phyloP scores from a whole-genome alignment of 2,888 invertebrate species.

The Saturnia pavonia region DNA sequence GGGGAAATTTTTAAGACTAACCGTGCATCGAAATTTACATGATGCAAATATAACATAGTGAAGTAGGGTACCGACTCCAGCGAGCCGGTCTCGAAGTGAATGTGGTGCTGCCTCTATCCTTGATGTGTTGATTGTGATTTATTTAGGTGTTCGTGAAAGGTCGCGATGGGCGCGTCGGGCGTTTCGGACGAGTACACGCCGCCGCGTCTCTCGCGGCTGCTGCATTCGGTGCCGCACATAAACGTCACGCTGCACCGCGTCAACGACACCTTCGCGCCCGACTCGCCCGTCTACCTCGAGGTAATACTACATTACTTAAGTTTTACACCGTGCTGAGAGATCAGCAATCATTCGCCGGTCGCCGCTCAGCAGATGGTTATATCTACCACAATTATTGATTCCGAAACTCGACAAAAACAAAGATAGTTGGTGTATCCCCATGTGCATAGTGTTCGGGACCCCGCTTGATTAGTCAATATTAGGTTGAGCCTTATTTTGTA shows the following conservation, averaged over 20 bases:
- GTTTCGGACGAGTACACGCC: conserved; percentile 89
- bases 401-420: no score
- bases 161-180: conserved; percentile 77
- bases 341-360: no score
- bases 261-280: conserved; percentile 95
- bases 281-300: conserved; percentile 95
- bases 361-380: no score
- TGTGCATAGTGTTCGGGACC: no score
- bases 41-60: background rate
- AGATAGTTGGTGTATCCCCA: no score
- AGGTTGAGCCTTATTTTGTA: no score
- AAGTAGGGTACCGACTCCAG: background rate
- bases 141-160: conserved; percentile 37
- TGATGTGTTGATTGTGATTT: background rate
- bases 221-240: conserved; percentile 95
- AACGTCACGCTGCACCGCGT: conserved; percentile 94
- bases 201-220: conserved; percentile 91
- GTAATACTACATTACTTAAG: conserved; percentile 33
- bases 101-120: background rate
- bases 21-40: background rate
- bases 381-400: no score
- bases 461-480: no score
- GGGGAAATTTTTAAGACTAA: background rate
- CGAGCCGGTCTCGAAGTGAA: background rate
- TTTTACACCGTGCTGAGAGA: no score